Evolutionary conservation across 2,888 invertebrate species (phyloP), one percentile per base, ranked within the genome.

Genomic region (Callyntrura sp.): DNA sequence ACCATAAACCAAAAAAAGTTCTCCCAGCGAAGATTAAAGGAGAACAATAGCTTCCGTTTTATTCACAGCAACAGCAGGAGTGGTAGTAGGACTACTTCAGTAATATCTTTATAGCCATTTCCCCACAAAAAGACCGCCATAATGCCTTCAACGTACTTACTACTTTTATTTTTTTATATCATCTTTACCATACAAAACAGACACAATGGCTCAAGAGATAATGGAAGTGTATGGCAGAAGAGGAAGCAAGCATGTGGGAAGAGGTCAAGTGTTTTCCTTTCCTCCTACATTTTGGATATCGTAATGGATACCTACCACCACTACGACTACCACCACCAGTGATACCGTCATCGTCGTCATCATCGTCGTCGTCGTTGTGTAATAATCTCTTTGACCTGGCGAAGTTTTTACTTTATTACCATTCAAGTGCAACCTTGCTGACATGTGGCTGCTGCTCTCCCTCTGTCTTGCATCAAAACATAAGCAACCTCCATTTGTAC

Each of bases 41-140:
- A 23, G 82, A 82, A 88, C 88, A 88, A 88, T 82, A 76, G 88
- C 88, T 88, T 88, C 81, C 82, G 60, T 81, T 82, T 73, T 35
- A 35, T 86, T 57, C 88, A 87, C 79, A 85, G 62, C 62, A 57
- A 55, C 45, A 81, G 25, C 35, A 35, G 35, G 35, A 35, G 35
- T 35, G 35, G 35, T 35, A 35, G 6, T 35, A 35, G 35, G 2
- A 35, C 35, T n/a, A 35, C 70, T 8, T 12, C 5, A 70, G 73
- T 55, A 70, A 84, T 51, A 70, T 70, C n/a, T 70, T 51, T 55
- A 35, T 35, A 35, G 35, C 35, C 35, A 35, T 35, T 35, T 35
- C 35, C 28, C 55, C 8, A 12, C 28, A 17, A n/a, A n/a, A n/a
- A n/a, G 3, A 35, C 11, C 11, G 4, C 60, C 20, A 28, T 48